Conservation (phyloP, 2,888 invertebrate genomes). For the Dicyrtoma fusca region DNA sequence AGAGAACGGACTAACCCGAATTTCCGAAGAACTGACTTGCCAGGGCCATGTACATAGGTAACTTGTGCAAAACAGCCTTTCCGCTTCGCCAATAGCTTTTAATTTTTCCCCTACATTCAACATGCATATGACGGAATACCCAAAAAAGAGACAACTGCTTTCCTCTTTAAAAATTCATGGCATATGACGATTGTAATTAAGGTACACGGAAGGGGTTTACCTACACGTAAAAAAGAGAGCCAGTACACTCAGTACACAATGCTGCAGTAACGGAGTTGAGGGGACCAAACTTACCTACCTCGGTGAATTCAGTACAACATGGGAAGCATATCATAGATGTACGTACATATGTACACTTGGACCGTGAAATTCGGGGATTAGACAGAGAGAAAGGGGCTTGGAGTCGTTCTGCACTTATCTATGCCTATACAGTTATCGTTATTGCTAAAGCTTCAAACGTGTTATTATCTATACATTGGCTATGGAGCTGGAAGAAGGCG, state of each 20-base stretch:
- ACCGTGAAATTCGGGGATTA: not conserved
- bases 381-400: not conserved
- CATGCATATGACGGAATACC: no score
- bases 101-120: no score
- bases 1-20: not conserved
- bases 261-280: not conserved
- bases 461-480: no score
- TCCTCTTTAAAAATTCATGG: conserved; percentile 24
- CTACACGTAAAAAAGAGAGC: not conserved
- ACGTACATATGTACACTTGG: not conserved
- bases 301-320: not conserved
- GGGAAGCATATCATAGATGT: not conserved
- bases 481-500: no score
- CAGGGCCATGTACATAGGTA: no score
- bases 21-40: no score
- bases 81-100: not conserved
- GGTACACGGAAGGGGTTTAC: conserved; percentile 32
- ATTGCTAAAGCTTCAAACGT: no score
- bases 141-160: not conserved
- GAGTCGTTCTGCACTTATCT: no score
- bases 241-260: no score
- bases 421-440: no score
- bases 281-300: not conserved
- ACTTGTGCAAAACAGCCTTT: not conserved
- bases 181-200: conserved; percentile 18